A percentile compares a stretch with the other conserved stretches of the same genome.
phyloP scores from a whole-genome alignment of 2,888 invertebrate genomes.

The Agriotes lineatus region DNA sequence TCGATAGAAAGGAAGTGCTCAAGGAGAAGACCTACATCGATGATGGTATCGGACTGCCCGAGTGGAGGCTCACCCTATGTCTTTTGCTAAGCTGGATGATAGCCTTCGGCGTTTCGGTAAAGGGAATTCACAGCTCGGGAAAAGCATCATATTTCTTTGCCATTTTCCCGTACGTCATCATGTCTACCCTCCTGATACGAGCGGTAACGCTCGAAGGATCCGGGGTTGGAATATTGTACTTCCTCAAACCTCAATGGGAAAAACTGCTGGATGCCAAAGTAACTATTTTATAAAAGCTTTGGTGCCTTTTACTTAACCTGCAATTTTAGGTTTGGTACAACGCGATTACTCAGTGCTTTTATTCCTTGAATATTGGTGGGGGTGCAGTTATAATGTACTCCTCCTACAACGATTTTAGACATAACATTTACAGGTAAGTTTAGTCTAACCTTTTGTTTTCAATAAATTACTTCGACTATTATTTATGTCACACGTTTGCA shows the following conservation, averaged over 20 bases:
- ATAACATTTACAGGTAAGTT: conserved; percentile 78
- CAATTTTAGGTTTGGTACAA: conserved; percentile 81
- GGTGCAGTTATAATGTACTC: conserved; percentile 82
- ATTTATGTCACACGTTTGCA: no score
- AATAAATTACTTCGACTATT: not conserved
- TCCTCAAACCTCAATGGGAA: conserved; percentile 83
- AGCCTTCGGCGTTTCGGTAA: conserved; percentile 77
- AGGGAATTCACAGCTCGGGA: conserved; percentile 83
- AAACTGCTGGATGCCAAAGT: conserved; percentile 78
- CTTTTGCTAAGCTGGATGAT: conserved; percentile 77
- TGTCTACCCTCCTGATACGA: conserved; percentile 80
- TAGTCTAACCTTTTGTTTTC: no score
- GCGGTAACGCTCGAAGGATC: conserved; percentile 78
- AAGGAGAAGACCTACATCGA: conserved; percentile 66
- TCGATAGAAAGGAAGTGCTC: conserved; percentile 68
- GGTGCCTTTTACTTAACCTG: conserved; percentile 60
- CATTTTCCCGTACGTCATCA: conserved; percentile 84
- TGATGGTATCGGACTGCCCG: conserved; percentile 69
- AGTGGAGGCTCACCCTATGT: conserved; percentile 78
- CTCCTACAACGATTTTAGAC: conserved; percentile 78
- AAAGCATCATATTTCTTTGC: conserved; percentile 91
- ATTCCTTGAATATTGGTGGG: conserved; percentile 80
- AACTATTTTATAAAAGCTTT: conserved; percentile 34
- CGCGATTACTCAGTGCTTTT: conserved; percentile 81
- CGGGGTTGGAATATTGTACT: conserved; percentile 80